Conservation (phyloP, 2,888 invertebrate genomes). For the Zygothrica quintamaculata region DNA sequence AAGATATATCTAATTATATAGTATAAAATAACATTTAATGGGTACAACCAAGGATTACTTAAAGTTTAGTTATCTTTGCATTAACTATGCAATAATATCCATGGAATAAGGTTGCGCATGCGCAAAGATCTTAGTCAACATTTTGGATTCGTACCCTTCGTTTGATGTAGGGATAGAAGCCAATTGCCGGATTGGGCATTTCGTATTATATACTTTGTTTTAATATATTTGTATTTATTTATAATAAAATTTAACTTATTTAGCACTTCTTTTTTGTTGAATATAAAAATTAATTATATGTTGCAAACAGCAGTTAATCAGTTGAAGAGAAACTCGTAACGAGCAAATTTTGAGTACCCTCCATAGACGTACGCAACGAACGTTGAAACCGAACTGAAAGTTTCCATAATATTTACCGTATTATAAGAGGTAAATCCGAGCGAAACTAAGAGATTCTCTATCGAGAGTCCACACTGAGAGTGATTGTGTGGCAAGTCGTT, state of each 20-base stretch:
- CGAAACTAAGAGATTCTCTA: constrained; percentile 18
- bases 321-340: constrained; percentile 9
- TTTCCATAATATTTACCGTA: constrained; percentile 67
- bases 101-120: constrained; percentile 2
- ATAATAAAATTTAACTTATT: constrained; percentile 7
- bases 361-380: constrained; percentile 55
- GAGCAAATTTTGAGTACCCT: constrained; percentile 9
- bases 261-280: constrained; percentile 7
- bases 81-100: no score
- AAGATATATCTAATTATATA: no score
- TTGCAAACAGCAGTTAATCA: not conserved
- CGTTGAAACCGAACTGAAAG: constrained; percentile 74
- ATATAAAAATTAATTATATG: no score
- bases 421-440: constrained; percentile 49
- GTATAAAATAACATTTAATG: no score
- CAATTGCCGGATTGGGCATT: constrained; percentile 80
- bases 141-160: constrained; percentile 66
- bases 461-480: constrained; percentile 5
- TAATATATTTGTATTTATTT: not conserved
- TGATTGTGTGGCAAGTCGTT: constrained; percentile 6
- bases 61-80: no score
- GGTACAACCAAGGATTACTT: not conserved
- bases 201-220: not conserved
- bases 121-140: not conserved
- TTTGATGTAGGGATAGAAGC: constrained; percentile 75